These are phyloP conservation scores for Myopa tessellatipennis DNA, from an alignment of 2,888 invertebrate species.

Conservation along the genomic window DNA sequence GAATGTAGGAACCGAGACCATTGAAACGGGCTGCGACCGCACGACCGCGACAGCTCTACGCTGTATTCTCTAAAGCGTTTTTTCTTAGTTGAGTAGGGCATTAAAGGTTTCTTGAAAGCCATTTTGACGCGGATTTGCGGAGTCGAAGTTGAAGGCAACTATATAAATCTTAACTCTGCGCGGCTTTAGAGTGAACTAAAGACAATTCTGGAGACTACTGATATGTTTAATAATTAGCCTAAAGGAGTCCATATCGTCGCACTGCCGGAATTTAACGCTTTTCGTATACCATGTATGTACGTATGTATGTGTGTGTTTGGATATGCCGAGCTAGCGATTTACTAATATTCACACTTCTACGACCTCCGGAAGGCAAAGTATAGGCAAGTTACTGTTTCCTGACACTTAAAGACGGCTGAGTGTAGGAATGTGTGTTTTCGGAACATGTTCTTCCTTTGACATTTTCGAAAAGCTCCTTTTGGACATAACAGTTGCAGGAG, in stretches of 20 bases:
- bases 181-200: constrained; percentile 6
- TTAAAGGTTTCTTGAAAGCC: constrained; percentile 15
- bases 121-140: constrained; percentile 5
- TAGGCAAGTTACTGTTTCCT: not conserved
- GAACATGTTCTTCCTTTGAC: constrained; percentile 27
- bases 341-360: not conserved
- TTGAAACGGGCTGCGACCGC: constrained; percentile 37
- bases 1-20: constrained; percentile 34
- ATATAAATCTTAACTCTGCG: not conserved
- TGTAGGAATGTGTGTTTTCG: not conserved
- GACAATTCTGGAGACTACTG: constrained; percentile 4
- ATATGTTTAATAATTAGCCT: constrained; percentile 19
- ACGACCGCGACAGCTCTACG: constrained; percentile 27
- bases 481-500: constrained; percentile 1
- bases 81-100: constrained; percentile 21
- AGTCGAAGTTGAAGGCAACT: not conserved
- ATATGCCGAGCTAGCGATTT: not conserved
- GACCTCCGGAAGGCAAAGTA: not conserved
- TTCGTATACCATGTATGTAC: not conserved
- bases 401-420: no score
- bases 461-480: constrained; percentile 25
- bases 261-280: constrained; percentile 7
- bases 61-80: constrained; percentile 29
- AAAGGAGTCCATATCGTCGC: constrained; percentile 9
- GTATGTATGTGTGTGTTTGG: not conserved